Conservation (phyloP, 2,888 invertebrate species). For the Hipparchia semele region DNA sequence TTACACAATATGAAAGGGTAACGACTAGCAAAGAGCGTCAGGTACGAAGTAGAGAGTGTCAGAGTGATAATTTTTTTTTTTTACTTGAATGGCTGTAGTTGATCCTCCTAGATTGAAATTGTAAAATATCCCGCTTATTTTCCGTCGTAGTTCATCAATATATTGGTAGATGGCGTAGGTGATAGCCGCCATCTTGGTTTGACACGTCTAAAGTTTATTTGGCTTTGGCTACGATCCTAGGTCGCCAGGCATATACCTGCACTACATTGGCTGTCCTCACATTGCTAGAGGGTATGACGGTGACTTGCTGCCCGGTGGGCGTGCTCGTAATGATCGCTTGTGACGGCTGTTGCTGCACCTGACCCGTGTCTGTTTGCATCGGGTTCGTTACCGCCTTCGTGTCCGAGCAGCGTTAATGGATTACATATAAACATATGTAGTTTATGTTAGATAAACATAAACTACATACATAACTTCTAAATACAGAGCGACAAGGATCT, state of each 20-base stretch:
- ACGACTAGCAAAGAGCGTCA: too few species aligned
- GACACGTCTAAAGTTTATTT: too few species aligned
- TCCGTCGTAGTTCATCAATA: too few species aligned
- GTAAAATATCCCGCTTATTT: too few species aligned
- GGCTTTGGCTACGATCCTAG: not conserved
- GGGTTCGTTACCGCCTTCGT: constrained; percentile 74
- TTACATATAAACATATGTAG: not conserved
- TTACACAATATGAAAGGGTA: too few species aligned
- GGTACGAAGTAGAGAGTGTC: too few species aligned
- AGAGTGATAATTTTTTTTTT: too few species aligned
- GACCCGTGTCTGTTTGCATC: constrained; percentile 66
- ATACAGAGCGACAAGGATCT: too few species aligned
- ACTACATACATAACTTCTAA: not conserved
- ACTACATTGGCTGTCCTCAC: constrained; percentile 66
- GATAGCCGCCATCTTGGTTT: too few species aligned
- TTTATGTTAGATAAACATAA: not conserved
- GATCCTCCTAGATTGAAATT: too few species aligned
- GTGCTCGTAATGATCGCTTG: constrained; percentile 89
- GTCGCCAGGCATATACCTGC: constrained; percentile 56
- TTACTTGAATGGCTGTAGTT: too few species aligned
- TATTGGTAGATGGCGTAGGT: too few species aligned
- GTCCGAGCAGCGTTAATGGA: constrained; percentile 57
- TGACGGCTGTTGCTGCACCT: constrained; percentile 59
- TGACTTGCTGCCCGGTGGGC: constrained; percentile 91
- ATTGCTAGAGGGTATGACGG: constrained; percentile 89